Percentiles rank a stretch among this genome's conserved stretches.
These are phyloP conservation scores for Drosophila elegans DNA, from an alignment of 1,140 invertebrate genomes.

Conservation along the genomic window DNA sequence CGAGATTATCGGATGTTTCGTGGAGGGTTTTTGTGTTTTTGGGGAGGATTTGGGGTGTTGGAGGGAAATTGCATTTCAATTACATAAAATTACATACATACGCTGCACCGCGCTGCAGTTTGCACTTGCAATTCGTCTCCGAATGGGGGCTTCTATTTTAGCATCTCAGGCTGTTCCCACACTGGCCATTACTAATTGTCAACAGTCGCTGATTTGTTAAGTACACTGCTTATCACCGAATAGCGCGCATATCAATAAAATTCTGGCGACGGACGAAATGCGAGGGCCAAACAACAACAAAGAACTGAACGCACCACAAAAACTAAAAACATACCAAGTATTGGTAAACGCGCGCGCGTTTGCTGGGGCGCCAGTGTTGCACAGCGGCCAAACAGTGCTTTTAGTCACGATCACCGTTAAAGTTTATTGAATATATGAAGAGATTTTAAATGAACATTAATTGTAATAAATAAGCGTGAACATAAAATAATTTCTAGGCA, in stretches of 20 bases:
- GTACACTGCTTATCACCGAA: constrained; percentile 76
- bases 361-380: background rate
- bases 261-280: constrained; percentile 26
- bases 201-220: constrained; percentile 67
- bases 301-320: constrained; percentile 20
- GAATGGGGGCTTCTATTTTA: constrained; percentile 14
- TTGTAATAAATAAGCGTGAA: no score
- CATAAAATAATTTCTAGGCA: no score
- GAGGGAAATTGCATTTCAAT: constrained; percentile 66
- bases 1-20: constrained; percentile 56
- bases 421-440: background rate
- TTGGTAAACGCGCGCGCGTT: constrained; percentile 15
- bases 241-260: constrained; percentile 54
- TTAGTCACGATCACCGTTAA: background rate
- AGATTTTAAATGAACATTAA: background rate
- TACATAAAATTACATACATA: constrained; percentile 74
- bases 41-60: background rate
- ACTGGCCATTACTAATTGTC: constrained; percentile 55
- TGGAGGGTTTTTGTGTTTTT: background rate
- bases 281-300: constrained; percentile 42
- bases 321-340: constrained; percentile 10
- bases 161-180: constrained; percentile 32
- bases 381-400: background rate
- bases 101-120: constrained; percentile 50
- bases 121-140: constrained; percentile 35